Evolutionary conservation across 2,797 vertebrate species (phyloP), one percentile per base, ranked within the genome.

Genomic region (Crocodylus rhombifer): DNA sequence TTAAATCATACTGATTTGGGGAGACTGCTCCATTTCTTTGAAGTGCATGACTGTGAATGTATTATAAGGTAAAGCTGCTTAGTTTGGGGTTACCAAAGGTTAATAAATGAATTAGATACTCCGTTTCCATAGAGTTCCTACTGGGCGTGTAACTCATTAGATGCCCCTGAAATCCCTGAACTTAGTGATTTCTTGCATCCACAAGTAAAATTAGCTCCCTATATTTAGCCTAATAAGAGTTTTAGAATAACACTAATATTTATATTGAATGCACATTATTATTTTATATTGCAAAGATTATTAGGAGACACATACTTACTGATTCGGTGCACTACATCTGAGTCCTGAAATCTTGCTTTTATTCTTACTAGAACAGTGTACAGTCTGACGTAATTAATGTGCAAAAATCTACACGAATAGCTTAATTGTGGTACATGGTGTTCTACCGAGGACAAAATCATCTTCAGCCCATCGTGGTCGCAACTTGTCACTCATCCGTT

Each of bases 401-500:
- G 25, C 17, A 84, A 76, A 92, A 75, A 26, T 55, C 81, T 80
- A 87, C 69, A 61, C 60, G 79, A 87, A 57, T 8, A 60, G 56
- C 14, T 20, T 73, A 60, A n/a, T 23, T 56, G 42, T 80, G 56
- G 14, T 85, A 91, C 65, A 60, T n/a, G 83, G 74, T 15, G 75
- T 57, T 87, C 93, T 91, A 57, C 67, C 75, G 5, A n/a, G 64
- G 89, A 94, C 81, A 71, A 58, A 93, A 77, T 80, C 74, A 18
- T 86, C 51, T 69, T 83, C 28, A 21, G 74, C 62, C n/a, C 25
- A 61, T 81, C 82, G 42, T 82, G 79, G 78, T 91, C 81, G 77
- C 86, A 92, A 86, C 91, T 88, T 90, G 87, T 96, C 94, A 93
- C 83, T 96, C 85, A 74, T 78, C 76, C 81, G 77, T 92, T 93